Evolutionary conservation across 2,888 invertebrate genomes (phyloP).

Genomic region (Slavum lentiscoides): DNA sequence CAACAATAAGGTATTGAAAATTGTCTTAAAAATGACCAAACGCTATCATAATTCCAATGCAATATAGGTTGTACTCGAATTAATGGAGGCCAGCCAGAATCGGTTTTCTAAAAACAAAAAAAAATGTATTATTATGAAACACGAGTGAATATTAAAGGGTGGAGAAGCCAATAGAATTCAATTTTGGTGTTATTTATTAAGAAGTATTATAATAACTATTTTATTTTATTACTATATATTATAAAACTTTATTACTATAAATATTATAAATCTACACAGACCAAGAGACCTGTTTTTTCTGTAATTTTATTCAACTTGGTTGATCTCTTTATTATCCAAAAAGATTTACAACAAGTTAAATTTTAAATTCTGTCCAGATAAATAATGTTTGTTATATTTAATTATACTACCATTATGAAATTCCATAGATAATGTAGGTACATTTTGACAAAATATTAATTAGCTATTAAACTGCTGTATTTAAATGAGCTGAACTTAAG

Average conservation of each 20-base stretch:
- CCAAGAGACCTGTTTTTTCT: not conserved
- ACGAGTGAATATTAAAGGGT: too few relatives aligned
- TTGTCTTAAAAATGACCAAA: constrained; percentile 85
- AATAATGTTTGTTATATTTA: not conserved
- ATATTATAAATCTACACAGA: too few relatives aligned
- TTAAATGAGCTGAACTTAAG: too few relatives aligned
- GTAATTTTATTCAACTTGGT: not conserved
- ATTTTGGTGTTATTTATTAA: too few relatives aligned
- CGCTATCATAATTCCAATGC: constrained; percentile 88
- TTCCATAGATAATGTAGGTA: not conserved
- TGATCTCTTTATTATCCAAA: not conserved
- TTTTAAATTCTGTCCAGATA: not conserved
- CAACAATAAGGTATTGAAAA: constrained; percentile 85
- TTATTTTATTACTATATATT: too few relatives aligned
- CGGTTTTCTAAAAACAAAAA: constrained; percentile 70
- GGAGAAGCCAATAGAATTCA: too few relatives aligned
- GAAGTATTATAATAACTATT: too few relatives aligned
- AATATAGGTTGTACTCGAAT: constrained; percentile 87
- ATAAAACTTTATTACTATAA: too few relatives aligned
- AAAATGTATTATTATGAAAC: not conserved
- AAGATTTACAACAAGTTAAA: not conserved
- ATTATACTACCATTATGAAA: not conserved
- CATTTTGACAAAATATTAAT: too few relatives aligned
- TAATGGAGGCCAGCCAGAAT: constrained; percentile 85
- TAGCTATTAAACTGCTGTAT: too few relatives aligned